Conservation (phyloP, 2,888 invertebrate genomes). For the Drosophila subsilvestris region DNA sequence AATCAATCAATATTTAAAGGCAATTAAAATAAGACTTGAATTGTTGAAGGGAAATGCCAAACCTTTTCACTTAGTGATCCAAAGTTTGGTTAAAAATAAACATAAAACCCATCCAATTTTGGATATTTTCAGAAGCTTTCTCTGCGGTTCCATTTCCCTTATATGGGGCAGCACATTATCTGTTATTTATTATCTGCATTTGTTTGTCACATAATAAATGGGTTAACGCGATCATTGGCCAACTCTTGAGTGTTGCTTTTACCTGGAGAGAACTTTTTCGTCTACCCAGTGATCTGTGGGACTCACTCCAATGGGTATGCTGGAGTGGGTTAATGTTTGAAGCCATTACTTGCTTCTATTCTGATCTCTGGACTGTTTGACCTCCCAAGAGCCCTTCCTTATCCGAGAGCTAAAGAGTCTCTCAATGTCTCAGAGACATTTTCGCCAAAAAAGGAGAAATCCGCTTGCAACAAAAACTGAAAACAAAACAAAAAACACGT, state of each 20-base stretch:
- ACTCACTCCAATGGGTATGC: too few species aligned
- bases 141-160: background rate
- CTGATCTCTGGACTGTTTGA: background rate
- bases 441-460: constrained; percentile 2
- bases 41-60: too few species aligned
- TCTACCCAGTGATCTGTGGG: too few species aligned
- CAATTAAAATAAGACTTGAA: too few species aligned
- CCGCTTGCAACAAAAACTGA: constrained; percentile 6
- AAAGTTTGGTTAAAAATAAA: background rate
- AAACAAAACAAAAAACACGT: background rate
- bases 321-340: too few species aligned
- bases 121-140: constrained; percentile 9
- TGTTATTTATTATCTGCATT: constrained; percentile 14
- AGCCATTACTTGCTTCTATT: background rate
- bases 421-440: constrained; percentile 3
- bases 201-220: constrained; percentile 19
- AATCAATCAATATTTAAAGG: background rate
- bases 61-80: too few species aligned
- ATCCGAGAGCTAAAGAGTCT: background rate
- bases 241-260: background rate
- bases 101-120: constrained; percentile 3
- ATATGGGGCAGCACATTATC: background rate
- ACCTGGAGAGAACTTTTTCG: too few species aligned
- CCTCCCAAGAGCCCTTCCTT: constrained; percentile 6
- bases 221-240: constrained; percentile 9